Conservation (phyloP, 1,140 invertebrate genomes). For the Pogonus chalceus region DNA sequence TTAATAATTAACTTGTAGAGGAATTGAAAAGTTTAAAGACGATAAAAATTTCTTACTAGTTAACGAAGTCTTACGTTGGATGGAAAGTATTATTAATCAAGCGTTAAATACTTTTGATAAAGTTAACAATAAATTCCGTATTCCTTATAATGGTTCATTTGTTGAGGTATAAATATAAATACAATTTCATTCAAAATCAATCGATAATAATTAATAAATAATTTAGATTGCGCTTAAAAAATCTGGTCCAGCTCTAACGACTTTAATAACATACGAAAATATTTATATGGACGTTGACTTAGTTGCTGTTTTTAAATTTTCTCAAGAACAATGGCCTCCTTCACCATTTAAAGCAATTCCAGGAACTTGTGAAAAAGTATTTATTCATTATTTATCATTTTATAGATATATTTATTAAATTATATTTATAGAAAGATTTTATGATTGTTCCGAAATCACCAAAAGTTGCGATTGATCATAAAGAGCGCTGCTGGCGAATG, state of each 20-base stretch:
- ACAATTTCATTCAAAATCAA: neutral
- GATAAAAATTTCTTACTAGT: slow-evolving; percentile 16
- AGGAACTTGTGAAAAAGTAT: slow-evolving; percentile 11
- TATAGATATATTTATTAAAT: neutral
- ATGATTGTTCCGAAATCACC: slow-evolving; percentile 30
- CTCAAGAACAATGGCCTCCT: slow-evolving; percentile 21
- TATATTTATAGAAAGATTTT: slow-evolving; percentile 17
- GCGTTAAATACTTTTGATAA: slow-evolving; percentile 8
- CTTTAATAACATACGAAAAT: slow-evolving; percentile 19
- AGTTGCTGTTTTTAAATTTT: slow-evolving; percentile 28
- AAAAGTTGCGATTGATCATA: slow-evolving; percentile 4
- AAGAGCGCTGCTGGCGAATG: slow-evolving; percentile 27
- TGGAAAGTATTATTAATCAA: slow-evolving; percentile 21
- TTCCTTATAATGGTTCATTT: neutral
- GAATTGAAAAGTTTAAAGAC: neutral
- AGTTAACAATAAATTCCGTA: neutral
- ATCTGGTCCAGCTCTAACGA: slow-evolving; percentile 27
- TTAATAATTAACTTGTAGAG: neutral
- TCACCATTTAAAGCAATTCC: slow-evolving; percentile 13
- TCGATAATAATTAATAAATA: slow-evolving; percentile 1
- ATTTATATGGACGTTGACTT: slow-evolving; percentile 27
- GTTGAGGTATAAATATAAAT: neutral
- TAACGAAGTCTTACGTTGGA: slow-evolving; percentile 22
- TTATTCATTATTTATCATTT: neutral
- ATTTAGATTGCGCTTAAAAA: slow-evolving; percentile 16